These are phyloP conservation scores for Catamblyrhynchus diadema DNA, from an alignment of 2,797 vertebrate species.

Conservation along the genomic window DNA sequence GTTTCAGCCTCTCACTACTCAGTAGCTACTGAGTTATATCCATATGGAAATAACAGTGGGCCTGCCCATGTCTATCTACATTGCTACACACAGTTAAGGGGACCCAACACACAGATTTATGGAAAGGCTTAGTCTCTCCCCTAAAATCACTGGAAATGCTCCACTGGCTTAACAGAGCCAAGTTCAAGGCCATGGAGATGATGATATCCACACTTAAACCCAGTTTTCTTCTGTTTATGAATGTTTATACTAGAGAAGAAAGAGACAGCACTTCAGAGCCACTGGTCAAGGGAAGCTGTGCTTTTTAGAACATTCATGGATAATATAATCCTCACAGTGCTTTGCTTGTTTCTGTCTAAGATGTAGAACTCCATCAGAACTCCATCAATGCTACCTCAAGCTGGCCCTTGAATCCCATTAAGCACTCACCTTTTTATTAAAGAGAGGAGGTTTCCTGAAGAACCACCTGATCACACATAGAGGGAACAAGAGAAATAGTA, in stretches of 20 bases:
- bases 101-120: background rate
- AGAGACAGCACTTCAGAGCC: background rate
- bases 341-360: background rate
- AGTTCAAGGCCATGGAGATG: background rate
- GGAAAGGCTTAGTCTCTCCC: background rate
- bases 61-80: rapidly evolving
- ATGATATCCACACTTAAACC: background rate
- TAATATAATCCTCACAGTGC: background rate
- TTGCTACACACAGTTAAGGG: background rate
- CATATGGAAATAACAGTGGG: background rate
- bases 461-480: conserved; percentile 64
- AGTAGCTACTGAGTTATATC: background rate
- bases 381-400: background rate
- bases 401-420: background rate
- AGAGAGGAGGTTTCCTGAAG: conserved; percentile 66
- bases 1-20: background rate
- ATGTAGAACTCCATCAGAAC: background rate
- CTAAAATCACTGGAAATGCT: background rate
- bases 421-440: conserved; percentile 74
- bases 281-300: background rate
- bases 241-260: background rate
- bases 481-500: conserved; percentile 3
- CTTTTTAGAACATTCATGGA: background rate
- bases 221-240: background rate
- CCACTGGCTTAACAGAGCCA: background rate